These are phyloP conservation scores for Coluber constrictor DNA, from an alignment of 2,797 vertebrate species.

Conservation along the genomic window DNA sequence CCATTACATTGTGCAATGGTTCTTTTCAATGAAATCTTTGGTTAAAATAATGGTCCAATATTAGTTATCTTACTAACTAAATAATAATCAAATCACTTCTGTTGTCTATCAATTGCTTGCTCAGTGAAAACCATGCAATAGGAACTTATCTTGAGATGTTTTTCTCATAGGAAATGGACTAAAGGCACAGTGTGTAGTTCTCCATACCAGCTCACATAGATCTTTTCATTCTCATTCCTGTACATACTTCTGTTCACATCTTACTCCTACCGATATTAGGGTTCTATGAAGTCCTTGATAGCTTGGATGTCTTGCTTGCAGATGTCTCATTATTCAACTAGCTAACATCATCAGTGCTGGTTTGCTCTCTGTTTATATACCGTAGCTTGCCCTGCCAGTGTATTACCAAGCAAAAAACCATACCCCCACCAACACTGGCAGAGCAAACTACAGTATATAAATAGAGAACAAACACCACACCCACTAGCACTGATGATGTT, in stretches of 20 bases:
- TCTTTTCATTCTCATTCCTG: not conserved
- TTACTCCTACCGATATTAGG: not conserved
- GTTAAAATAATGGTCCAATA: not conserved
- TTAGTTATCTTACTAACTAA: not conserved
- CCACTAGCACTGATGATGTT: not conserved
- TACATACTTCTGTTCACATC: not conserved
- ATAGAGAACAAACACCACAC: not conserved
- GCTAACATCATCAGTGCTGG: not conserved
- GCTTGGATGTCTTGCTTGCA: not conserved
- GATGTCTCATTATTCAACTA: not conserved
- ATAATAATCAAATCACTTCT: not conserved
- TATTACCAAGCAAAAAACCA: not conserved
- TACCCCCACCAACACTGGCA: not conserved
- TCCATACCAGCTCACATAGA: not conserved
- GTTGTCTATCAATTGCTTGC: not conserved
- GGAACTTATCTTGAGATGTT: not conserved
- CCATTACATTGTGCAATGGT: not conserved
- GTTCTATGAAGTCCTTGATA: not conserved
- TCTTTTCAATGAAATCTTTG: not conserved
- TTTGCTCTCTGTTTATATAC: not conserved
- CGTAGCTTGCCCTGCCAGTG: not conserved
- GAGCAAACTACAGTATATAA: not conserved
- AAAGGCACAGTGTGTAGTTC: not conserved
- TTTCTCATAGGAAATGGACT: not conserved
- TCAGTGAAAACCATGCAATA: not conserved